phyloP scores from a whole-genome alignment of 2,113 vertebrate species.

The Callochromis pleurospilus region DNA sequence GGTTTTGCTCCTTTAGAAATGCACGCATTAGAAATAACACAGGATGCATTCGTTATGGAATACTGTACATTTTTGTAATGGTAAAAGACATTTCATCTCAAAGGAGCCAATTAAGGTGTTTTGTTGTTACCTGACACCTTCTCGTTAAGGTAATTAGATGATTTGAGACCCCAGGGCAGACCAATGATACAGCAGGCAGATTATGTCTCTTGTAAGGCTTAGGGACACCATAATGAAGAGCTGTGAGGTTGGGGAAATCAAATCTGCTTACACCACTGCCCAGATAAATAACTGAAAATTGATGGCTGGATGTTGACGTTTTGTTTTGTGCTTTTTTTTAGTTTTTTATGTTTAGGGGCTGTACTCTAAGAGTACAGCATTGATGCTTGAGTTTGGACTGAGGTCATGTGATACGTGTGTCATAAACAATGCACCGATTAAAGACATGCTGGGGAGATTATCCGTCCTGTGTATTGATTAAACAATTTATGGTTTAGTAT shows the following conservation, averaged over 20 bases:
- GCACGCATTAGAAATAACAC: background rate
- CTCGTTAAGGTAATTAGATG: background rate
- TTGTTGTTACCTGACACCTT: background rate
- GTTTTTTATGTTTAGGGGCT: slow-evolving; percentile 74
- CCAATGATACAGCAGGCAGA: background rate
- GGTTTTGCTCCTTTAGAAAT: background rate
- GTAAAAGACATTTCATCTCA: background rate
- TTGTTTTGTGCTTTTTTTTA: background rate
- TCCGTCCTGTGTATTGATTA: accelerated
- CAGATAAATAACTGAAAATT: no score
- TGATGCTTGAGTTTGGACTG: slow-evolving; percentile 93
- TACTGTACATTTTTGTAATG: background rate
- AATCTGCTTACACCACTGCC: no score
- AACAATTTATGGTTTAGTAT: background rate
- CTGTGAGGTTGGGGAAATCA: background rate
- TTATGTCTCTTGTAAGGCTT: background rate
- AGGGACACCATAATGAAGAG: background rate
- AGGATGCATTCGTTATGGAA: background rate
- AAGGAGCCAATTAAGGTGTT: background rate
- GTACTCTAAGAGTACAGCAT: slow-evolving; percentile 87
- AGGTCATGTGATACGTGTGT: slow-evolving; percentile 98
- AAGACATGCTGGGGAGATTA: background rate
- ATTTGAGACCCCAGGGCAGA: background rate
- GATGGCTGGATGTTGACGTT: no score
- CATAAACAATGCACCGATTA: slow-evolving; percentile 84